Evolutionary conservation across 2,888 invertebrate genomes (phyloP).

Genomic region (Idaea biselata): DNA sequence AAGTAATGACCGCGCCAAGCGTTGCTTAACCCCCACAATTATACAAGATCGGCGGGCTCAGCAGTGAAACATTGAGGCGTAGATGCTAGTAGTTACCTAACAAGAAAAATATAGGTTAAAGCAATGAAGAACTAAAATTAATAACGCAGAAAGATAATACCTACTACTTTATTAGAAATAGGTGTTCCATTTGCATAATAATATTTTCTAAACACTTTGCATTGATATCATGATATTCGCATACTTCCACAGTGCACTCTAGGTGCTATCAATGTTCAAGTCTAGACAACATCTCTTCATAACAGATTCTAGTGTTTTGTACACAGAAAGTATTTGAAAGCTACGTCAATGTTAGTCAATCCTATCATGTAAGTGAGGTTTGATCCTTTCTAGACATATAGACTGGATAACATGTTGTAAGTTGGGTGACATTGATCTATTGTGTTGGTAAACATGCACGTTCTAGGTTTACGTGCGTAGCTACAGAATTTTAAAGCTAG

Average conservation of each 20-base stretch:
- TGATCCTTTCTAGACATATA: constrained; percentile 35
- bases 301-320: constrained; percentile 35
- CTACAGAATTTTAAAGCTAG: not conserved
- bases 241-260: constrained; percentile 19
- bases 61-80: not conserved
- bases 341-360: constrained; percentile 34
- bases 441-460: not conserved
- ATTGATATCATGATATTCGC: not conserved
- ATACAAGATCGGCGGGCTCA: too few relatives aligned
- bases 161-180: not conserved
- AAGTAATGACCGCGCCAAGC: too few relatives aligned
- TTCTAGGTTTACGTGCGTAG: not conserved
- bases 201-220: not conserved
- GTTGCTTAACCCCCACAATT: too few relatives aligned
- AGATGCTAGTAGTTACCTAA: not conserved
- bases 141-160: not conserved
- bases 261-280: constrained; percentile 27
- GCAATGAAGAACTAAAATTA: not conserved
- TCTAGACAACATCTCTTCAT: constrained; percentile 38
- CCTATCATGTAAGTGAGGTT: constrained; percentile 33
- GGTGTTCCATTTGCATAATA: not conserved
- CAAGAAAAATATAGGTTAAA: not conserved
- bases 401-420: constrained; percentile 18
- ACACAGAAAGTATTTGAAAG: constrained; percentile 34
- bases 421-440: constrained; percentile 30